phyloP scores from a whole-genome alignment of 2,797 vertebrate species.

The Podargus strigoides region DNA sequence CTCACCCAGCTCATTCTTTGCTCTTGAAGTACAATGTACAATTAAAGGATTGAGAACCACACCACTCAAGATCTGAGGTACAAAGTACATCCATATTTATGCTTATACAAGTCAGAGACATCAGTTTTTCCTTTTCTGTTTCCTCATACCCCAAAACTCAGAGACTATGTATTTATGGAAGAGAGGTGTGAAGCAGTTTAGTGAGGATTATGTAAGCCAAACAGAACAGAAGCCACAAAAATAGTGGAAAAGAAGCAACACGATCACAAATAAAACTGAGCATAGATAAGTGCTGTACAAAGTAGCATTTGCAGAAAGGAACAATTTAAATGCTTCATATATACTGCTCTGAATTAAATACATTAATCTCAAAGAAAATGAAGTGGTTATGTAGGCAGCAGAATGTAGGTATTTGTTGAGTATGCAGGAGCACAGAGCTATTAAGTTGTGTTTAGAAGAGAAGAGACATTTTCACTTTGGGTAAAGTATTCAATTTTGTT shows the following conservation, averaged over 20 bases:
- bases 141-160: background rate
- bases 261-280: background rate
- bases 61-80: background rate
- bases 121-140: background rate
- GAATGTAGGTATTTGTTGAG: background rate
- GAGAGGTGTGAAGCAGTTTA: background rate
- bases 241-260: background rate
- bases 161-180: background rate
- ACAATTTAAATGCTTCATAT: background rate
- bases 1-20: background rate
- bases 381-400: background rate
- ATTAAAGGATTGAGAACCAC: background rate
- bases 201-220: background rate
- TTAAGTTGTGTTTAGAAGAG: background rate
- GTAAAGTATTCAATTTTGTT: background rate
- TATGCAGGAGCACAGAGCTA: background rate
- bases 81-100: background rate
- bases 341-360: background rate
- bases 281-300: background rate
- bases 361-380: background rate
- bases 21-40: background rate
- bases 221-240: background rate
- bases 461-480: background rate
- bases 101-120: background rate
- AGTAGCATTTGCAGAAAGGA: background rate